Evolutionary conservation across 2,113 vertebrate species (phyloP), one percentile per base, ranked within the genome.

Genomic region (Centrocercus urophasianus): DNA sequence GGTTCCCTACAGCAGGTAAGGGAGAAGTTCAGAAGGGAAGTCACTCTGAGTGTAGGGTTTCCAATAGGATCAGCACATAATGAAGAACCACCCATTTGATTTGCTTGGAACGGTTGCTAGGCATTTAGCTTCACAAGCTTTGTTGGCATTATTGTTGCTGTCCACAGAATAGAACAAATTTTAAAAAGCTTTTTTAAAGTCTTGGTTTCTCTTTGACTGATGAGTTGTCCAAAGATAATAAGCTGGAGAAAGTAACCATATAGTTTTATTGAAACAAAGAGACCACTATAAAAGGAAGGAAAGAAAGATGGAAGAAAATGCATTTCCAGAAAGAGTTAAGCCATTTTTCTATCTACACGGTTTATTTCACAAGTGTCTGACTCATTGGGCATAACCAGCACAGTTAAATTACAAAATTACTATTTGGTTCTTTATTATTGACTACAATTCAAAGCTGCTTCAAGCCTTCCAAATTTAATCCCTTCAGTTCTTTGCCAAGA

Each of bases 331-430:
- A 98, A 97, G 97, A 97, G 97, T 97, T 97, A 98, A 98, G 86
- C 96, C 95, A 88, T 97, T 98, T 98, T 98, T 98, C 96, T 97
- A 96, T 98, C 98, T 98, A 97, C 97, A 97, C 97, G 97, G 96
- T 98, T 98, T 98, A 97, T 97, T 98, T 98, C 98, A 97, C 98
- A 97, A 96, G 91, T 95, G 84, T 97, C 97, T 97, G 95, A 97
- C 95, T 98, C 98, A 98, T 97, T 98, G 97, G 97, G 97, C 97
- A 98, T 97, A 98, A 98, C 98, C 96, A 96, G 97, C 98, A 97
- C 91, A 98, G 97, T 98, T 98, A 97, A 98, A 98, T 98, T 97
- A 97, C 97, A 98, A 98, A 98, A 98, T 98, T 97, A 98, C 97
- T 97, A 95, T 97, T 97, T 98, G 96, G 96, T 98, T 96, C 94